phyloP scores from a whole-genome alignment of 1,140 invertebrate species.

The Cydia fagiglandana region DNA sequence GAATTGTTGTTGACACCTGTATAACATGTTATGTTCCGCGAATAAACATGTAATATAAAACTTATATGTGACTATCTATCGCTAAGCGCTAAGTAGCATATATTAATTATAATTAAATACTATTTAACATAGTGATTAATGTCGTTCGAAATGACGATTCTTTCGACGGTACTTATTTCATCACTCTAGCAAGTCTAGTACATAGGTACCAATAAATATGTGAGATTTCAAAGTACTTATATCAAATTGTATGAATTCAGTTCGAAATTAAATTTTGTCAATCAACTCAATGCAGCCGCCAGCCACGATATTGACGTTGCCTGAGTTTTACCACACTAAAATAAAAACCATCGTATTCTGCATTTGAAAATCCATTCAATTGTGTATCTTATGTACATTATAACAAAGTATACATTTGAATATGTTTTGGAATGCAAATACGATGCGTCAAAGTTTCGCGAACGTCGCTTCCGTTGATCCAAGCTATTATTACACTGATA shows the following conservation, averaged over 20 bases:
- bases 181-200: no score
- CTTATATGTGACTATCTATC: not conserved
- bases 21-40: not conserved
- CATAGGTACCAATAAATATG: no score
- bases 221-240: no score
- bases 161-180: no score
- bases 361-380: not conserved
- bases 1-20: not conserved
- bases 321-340: not conserved
- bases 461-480: constrained; percentile 7
- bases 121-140: not conserved
- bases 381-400: not conserved
- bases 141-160: not conserved
- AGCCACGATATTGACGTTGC: not conserved
- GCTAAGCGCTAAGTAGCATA: not conserved
- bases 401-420: not conserved
- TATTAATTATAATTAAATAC: not conserved
- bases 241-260: no score
- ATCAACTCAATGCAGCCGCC: not conserved
- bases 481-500: not conserved
- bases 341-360: not conserved
- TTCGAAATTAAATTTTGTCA: not conserved
- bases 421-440: not conserved
- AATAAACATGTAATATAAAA: constrained; percentile 1
- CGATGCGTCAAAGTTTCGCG: not conserved